Base-by-base conservation (phyloP, 2,888 invertebrate genomes). In the Limnephilus auricula region DNA sequence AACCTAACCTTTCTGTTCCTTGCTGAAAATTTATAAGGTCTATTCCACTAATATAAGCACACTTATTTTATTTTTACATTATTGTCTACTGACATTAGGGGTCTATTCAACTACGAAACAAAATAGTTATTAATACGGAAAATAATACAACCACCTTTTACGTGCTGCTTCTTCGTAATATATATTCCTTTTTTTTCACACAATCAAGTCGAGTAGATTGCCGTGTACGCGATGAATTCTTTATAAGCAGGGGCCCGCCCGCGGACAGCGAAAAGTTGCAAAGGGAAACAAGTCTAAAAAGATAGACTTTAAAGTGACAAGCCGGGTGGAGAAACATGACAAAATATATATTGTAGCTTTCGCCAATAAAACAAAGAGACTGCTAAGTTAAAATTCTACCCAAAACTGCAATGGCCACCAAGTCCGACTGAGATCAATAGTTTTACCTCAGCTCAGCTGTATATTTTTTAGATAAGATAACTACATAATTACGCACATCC, bases 181-280 rank as follows among this genome's bases (percentile, higher is more conserved):
- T 45, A 45, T 79, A 79, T n/a, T 79, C 18, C 30, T 1, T 80
- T 80, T n/a, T 80, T 80, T 80, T 80, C 80, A 32, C 80, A 80
- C 30, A 80, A 80, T 80, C 30, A 80, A 80, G 31, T 65, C 65
- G 34, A 90, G 90, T 88, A 88, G 88, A 90, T 90, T 90, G 65
- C 90, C 87, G 88, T 90, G 90, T 90, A 90, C 40, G 40, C 45
- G 88, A 80, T 90, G 90, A 90, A 90, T 90, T 88, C 88, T 90
- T 90, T 88, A 90, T 88, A 50, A 45, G 90, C 30, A n/a, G 85
- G n/a, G 10, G 84, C 25, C 13, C 80, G 50, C 18, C 31, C 25
- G 31, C n/a, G 80, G 34, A 80, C 50, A 5, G 90, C 85, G 65
- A 32, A 15, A 15, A 40, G 12, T 25, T 40, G 18, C 32, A 32